A percentile compares a stretch with the other conserved stretches of the same genome.
phyloP scores from a whole-genome alignment of 1,140 invertebrate species.

The Ceratitis capitata region DNA sequence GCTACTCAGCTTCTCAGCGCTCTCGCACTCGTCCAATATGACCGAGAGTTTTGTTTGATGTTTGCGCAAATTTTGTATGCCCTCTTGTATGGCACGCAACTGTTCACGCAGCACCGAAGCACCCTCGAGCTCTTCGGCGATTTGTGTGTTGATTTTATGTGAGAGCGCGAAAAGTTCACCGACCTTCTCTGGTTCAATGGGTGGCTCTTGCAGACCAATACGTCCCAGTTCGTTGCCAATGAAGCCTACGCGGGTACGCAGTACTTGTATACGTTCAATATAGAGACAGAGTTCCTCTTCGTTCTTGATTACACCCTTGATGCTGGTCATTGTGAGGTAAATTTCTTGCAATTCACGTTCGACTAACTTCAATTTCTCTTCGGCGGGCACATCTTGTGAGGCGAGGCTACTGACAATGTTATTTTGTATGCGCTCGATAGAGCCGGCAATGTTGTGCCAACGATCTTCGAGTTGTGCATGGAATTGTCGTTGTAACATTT shows the following conservation, averaged over 20 bases:
- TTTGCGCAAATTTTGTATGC: constrained; percentile 73
- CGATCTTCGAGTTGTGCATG: constrained; percentile 78
- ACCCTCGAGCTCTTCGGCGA: constrained; percentile 79
- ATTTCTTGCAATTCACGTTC: constrained; percentile 79
- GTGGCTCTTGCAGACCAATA: constrained; percentile 74
- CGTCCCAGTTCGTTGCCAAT: constrained; percentile 82
- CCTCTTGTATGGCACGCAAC: constrained; percentile 75
- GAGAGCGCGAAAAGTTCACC: constrained; percentile 75
- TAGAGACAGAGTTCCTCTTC: constrained; percentile 84
- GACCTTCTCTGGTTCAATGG: constrained; percentile 79
- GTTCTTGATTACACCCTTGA: constrained; percentile 81
- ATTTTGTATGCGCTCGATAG: constrained; percentile 74
- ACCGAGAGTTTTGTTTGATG: constrained; percentile 72
- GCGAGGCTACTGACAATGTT: constrained; percentile 74
- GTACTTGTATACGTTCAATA: constrained; percentile 79
- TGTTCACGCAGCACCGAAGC: constrained; percentile 76
- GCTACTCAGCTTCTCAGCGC: constrained; percentile 74
- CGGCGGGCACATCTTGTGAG: constrained; percentile 75
- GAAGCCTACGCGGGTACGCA: constrained; percentile 76
- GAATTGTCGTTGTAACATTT: constrained; percentile 81
- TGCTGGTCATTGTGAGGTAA: constrained; percentile 72
- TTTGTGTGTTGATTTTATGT: constrained; percentile 73
- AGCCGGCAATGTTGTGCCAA: constrained; percentile 74
- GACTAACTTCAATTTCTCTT: constrained; percentile 76
- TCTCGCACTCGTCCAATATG: constrained; percentile 76